Evolutionary conservation across 2,888 invertebrate genomes (phyloP), one percentile per base, ranked within the genome.

Genomic region (Patella ulyssiponensis): DNA sequence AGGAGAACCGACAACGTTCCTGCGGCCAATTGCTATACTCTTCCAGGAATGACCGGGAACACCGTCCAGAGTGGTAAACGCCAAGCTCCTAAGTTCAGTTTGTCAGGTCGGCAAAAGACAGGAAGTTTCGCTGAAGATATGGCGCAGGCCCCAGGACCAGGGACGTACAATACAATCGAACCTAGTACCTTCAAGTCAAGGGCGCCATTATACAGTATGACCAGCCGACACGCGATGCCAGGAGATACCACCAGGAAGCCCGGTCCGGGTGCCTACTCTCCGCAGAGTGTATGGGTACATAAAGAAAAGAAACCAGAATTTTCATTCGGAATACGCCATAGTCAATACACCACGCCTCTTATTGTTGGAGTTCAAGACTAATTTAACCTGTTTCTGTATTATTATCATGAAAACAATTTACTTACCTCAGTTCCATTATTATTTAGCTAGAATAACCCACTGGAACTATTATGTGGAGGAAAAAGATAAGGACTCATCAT

Each of bases 191-290:
- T 92, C 88, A 93, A 93, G 86, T 82, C 87, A 69, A 92, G 92
- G 82, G 94, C 96, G 33, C 98, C 98, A 0, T 94, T 95, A 82
- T 98, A 96, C 91, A 96, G 96, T 73, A 96, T 98, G 91, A 95
- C 96, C 75, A 95, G 95, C 72, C 94, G 97, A 79, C 95, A 95
- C 87, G 94, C 94, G 87, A 91, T 95, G 82, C 96, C 96, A 0
- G 94, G 94, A 15, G 96, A 97, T 91, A 94, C 95, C 82, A 95
- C 95, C 71, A 93, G 94, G 88, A 96, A 95, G 90, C 97, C 97
- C 51, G 98, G 98, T 83, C 98, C 98, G 78, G 98, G 97, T 86
- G 96, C 96, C 81, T 97, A 98, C 92, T 96, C 95, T 83, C 97
- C 98, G 52, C 98, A 98, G 54, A 78, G 86, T 90, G 88, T 88